phyloP scores from a whole-genome alignment of 2,888 invertebrate species.

The Phaonia tiefii region DNA sequence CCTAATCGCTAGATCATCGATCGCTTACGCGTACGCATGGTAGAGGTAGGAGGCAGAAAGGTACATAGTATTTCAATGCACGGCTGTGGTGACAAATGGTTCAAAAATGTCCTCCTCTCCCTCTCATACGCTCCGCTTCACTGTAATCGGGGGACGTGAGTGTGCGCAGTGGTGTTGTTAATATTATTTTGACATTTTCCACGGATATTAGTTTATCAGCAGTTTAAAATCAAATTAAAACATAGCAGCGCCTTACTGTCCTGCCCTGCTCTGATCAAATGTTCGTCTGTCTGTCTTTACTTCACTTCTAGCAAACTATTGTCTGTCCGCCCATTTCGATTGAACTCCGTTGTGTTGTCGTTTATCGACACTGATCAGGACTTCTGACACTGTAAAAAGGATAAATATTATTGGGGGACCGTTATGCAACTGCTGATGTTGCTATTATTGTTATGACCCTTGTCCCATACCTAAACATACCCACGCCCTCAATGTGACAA shows the following conservation, averaged over 20 bases:
- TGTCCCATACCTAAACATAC: not conserved
- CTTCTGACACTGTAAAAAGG: constrained; percentile 18
- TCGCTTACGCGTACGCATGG: not conserved
- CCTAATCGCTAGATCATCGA: constrained; percentile 28
- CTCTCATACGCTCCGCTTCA: constrained; percentile 36
- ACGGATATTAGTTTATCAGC: constrained; percentile 79
- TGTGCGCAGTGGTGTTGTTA: constrained; percentile 59
- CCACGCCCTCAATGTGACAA: too few species aligned
- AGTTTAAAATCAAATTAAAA: constrained; percentile 78
- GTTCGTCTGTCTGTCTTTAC: too few species aligned
- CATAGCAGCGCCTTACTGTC: constrained; percentile 69
- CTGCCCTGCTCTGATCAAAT: constrained; percentile 29
- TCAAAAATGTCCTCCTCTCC: constrained; percentile 44
- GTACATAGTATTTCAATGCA: constrained; percentile 8
- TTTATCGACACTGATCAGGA: constrained; percentile 58
- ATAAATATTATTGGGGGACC: constrained; percentile 35
- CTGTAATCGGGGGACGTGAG: constrained; percentile 56
- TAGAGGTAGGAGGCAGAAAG: not conserved
- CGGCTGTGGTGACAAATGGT: constrained; percentile 62
- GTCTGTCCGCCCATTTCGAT: not conserved
- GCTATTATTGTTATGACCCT: constrained; percentile 35
- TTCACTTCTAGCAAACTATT: too few species aligned
- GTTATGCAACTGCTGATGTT: constrained; percentile 57
- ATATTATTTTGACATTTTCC: constrained; percentile 79
- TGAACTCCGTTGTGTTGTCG: constrained; percentile 21